Evolutionary conservation across 92 coral and sea anemone species (phyloP), one percentile per base, ranked within the genome.

Genomic region (Scolanthus callimorphus): DNA sequence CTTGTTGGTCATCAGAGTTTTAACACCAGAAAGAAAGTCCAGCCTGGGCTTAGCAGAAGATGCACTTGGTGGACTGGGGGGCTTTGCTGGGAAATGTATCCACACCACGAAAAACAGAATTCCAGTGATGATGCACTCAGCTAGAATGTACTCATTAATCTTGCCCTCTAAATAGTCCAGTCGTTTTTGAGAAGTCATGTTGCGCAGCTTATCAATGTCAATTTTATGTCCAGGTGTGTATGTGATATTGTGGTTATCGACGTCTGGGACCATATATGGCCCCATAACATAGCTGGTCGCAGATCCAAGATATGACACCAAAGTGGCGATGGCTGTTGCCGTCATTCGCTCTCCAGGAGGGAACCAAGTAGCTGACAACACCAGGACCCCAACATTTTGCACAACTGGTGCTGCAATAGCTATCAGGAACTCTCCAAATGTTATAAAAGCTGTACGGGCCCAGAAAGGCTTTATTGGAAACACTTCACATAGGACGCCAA

Each of bases 321-420:
- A 55, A 4, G 96, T 84, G 13, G 95, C 91, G 50, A 89, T 80
- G 26, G 99, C 96, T 10, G 99, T 94, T 49, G 99, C 90, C 8
- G 95, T 94, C 84, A 90, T 94, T 3, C 99, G 83, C 69, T 94
- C 94, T 34, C 77, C 70, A 9, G 94, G 94, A 19, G 99, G 99
- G 63, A 94, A 94, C 99, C 99, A 94, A 12, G 96, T 80, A 23
- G 99, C 91, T 1, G 99, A 94, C n/a, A 94, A 74, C n/a, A 87
- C 96, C 0, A 94, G 50, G 10, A 86, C 95, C 2, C 94, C 97
- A 15, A 82, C 90, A 51, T 82, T 84, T 57, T 84, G 88, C 4
- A 82, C 96, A 17, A 85, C 95, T 43, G 97, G 97, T 20, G 74
- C 99, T 12, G 96, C 94, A 27, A 94, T 54, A 0, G 94, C 75